Evolutionary conservation across 2,797 vertebrate genomes (phyloP).

Genomic region (Semaprochilodus insignis): DNA sequence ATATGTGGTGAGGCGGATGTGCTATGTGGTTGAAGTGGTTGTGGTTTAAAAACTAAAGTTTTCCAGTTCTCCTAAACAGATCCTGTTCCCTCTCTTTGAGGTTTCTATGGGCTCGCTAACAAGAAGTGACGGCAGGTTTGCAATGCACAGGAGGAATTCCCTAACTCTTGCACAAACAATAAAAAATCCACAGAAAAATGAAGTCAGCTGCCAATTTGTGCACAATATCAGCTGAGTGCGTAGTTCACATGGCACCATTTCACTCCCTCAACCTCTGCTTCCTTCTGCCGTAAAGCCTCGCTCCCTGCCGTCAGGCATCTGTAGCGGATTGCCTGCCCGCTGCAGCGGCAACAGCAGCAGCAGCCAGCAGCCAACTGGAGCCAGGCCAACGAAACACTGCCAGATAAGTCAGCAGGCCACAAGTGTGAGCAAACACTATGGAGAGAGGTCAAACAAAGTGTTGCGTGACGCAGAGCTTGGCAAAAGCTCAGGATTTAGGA

Average conservation of each 20-base stretch:
- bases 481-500: slow-evolving; percentile 55
- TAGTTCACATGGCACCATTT: slow-evolving; percentile 33
- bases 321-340: slow-evolving; percentile 49
- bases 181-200: slow-evolving; percentile 1
- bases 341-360: slow-evolving; percentile 39
- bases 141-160: not conserved
- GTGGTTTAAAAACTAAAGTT: not conserved
- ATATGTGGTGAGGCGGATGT: too few species aligned
- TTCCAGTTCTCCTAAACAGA: not conserved
- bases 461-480: slow-evolving; percentile 64
- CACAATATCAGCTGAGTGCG: slow-evolving; percentile 53
- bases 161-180: slow-evolving; percentile 1
- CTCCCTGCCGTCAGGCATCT: slow-evolving; percentile 52
- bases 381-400: slow-evolving; percentile 64
- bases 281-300: slow-evolving; percentile 42
- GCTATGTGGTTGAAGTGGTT: too few species aligned
- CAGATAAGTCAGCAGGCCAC: slow-evolving; percentile 66
- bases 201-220: slow-evolving; percentile 18
- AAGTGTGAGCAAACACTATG: slow-evolving; percentile 61
- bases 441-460: slow-evolving; percentile 70
- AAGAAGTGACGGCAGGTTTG: slow-evolving; percentile 7
- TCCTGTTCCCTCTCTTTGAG: not conserved
- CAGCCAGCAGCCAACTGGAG: slow-evolving; percentile 66
- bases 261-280: slow-evolving; percentile 40
- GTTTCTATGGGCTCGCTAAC: not conserved